These are phyloP conservation scores for Exaiptasia diaphana DNA, from an alignment of 64 coral and sea anemone genomes.

Conservation along the genomic window DNA sequence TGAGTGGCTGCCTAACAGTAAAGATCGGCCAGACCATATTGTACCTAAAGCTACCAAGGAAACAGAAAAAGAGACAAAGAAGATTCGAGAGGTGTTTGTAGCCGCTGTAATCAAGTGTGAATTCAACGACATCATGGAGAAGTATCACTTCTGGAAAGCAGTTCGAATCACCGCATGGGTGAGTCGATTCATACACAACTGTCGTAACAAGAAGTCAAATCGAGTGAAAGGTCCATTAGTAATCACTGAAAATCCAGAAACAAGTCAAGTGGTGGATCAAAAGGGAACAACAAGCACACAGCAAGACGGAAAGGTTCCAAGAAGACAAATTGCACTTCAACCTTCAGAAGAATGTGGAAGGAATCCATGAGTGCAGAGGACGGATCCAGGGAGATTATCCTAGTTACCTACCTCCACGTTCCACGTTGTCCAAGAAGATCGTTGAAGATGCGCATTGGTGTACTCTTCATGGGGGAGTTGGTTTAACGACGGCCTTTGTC, in stretches of 20 bases:
- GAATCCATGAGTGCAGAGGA: conserved; percentile 25
- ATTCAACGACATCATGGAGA: conserved; percentile 21
- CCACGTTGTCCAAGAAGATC: conserved; percentile 15
- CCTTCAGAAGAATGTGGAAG: conserved; percentile 32
- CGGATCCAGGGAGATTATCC: conserved; percentile 57
- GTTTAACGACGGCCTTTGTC: conserved; percentile 31
- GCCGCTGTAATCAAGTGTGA: background rate
- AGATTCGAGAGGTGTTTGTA: background rate
- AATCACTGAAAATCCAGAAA: conserved; percentile 26
- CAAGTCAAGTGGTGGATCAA: conserved; percentile 15
- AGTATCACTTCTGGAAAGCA: conserved; percentile 6
- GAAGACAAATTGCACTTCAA: conserved; percentile 15
- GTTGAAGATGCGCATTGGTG: conserved; percentile 5
- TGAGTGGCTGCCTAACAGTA: background rate
- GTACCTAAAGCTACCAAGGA: background rate
- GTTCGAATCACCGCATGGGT: conserved; percentile 21
- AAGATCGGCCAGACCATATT: background rate
- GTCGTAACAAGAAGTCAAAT: background rate
- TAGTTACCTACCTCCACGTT: conserved; percentile 15
- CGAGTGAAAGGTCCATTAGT: conserved; percentile 20
- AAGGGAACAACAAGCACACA: conserved; percentile 36
- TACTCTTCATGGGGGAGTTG: conserved; percentile 54
- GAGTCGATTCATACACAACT: conserved; percentile 16
- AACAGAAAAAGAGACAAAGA: background rate
- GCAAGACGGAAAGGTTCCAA: conserved; percentile 31